phyloP scores from a whole-genome alignment of 2,888 invertebrate species.

The Amphipoea lucens region DNA sequence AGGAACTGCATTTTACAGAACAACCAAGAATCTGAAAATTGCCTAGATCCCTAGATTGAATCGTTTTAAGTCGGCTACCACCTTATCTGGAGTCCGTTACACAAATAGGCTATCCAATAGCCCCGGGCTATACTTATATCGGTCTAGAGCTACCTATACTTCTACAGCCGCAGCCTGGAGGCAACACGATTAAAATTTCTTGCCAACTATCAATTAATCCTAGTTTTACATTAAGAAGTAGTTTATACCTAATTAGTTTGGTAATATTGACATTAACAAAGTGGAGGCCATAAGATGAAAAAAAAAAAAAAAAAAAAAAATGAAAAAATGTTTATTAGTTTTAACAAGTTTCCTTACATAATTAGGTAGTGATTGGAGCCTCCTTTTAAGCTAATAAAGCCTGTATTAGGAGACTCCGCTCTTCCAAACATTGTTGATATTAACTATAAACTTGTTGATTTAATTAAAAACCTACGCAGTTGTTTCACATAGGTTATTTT shows the following conservation, averaged over 20 bases:
- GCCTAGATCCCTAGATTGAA: constrained; percentile 37
- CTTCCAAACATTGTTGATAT: too few relatives aligned
- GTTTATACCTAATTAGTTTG: constrained; percentile 29
- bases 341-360: too few relatives aligned
- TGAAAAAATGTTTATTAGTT: too few relatives aligned
- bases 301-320: too few relatives aligned
- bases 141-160: constrained; percentile 3
- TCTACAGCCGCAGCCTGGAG: constrained; percentile 14
- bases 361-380: too few relatives aligned
- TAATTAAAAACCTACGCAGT: constrained; percentile 36
- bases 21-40: constrained; percentile 25
- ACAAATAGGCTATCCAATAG: constrained; percentile 42
- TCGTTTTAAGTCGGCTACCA: constrained; percentile 44
- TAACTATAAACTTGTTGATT: too few relatives aligned
- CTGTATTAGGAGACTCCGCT: too few relatives aligned
- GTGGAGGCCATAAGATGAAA: neutral
- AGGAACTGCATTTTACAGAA: constrained; percentile 24
- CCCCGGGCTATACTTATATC: constrained; percentile 23
- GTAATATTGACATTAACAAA: constrained; percentile 22
- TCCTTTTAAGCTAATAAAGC: too few relatives aligned
- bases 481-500: neutral
- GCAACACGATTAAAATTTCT: constrained; percentile 22
- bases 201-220: constrained; percentile 40
- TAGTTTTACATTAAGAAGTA: constrained; percentile 5
- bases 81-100: constrained; percentile 36